Conservation (phyloP, 2,888 invertebrate species). For the Platycheirus rosarum region DNA sequence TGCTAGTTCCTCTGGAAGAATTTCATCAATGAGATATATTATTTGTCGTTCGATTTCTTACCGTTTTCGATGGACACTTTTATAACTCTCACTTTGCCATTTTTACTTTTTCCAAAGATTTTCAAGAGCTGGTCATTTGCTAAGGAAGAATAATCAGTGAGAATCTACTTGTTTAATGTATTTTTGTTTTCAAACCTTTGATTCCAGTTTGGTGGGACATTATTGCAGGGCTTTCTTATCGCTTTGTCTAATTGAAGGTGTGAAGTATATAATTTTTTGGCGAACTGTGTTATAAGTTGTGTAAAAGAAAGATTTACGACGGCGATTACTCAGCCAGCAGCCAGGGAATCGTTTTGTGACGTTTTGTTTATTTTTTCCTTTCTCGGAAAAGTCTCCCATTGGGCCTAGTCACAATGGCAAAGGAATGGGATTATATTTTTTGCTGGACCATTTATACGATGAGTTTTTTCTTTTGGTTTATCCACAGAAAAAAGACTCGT, state of each 20-base stretch:
- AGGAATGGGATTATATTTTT: too few species aligned
- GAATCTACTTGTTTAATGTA: neutral
- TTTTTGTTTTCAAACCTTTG: conserved; percentile 85
- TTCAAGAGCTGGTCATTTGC: conserved; percentile 92
- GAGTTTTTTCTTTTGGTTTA: too few species aligned
- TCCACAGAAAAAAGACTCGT: too few species aligned
- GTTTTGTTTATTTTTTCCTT: conserved; percentile 51
- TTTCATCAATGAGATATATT: conserved; percentile 54
- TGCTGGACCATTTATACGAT: too few species aligned
- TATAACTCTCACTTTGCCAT: conserved; percentile 89
- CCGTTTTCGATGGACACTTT: conserved; percentile 95
- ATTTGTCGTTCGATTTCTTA: conserved; percentile 81
- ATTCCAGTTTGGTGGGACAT: conserved; percentile 97
- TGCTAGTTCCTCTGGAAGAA: conserved; percentile 87
- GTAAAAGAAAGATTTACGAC: conserved; percentile 20
- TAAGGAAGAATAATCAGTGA: conserved; percentile 80
- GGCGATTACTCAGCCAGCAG: conserved; percentile 65
- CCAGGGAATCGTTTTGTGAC: conserved; percentile 48
- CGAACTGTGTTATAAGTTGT: neutral
- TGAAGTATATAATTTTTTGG: neutral
- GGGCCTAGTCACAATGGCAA: too few species aligned
- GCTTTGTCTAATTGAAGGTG: conserved; percentile 33
- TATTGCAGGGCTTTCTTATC: conserved; percentile 75
- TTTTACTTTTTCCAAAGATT: conserved; percentile 91
- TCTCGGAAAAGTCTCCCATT: conserved; percentile 46